Evolutionary conservation across 2,888 invertebrate genomes (phyloP).

Genomic region (Cactoblastis cactorum): DNA sequence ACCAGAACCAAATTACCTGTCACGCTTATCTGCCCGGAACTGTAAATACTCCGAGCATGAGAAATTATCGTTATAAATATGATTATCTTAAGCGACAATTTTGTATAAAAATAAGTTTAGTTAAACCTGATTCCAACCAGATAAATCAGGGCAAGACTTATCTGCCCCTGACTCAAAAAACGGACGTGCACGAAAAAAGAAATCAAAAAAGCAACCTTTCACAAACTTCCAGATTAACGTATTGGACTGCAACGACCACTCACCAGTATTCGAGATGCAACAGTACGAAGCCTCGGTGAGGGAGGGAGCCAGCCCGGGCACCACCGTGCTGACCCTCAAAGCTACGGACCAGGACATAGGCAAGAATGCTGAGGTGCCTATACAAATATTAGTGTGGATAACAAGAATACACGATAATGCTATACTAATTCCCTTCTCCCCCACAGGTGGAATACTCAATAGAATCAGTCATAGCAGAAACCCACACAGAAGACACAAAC

Average conservation of each 20-base stretch:
- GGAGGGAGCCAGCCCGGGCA: slow-evolving; percentile 93
- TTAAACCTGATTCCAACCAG: too few relatives aligned
- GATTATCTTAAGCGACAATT: too few relatives aligned
- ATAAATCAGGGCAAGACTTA: too few relatives aligned
- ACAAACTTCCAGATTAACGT: slow-evolving; percentile 96
- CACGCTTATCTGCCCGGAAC: too few relatives aligned
- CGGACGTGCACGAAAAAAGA: too few relatives aligned
- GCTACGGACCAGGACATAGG: slow-evolving; percentile 96
- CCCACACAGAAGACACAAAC: slow-evolving; percentile 43
- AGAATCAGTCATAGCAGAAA: slow-evolving; percentile 82
- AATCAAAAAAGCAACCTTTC: too few relatives aligned
- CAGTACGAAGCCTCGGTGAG: slow-evolving; percentile 93
- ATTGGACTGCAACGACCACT: slow-evolving; percentile 96
- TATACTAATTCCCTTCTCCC: neutral
- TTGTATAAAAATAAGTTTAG: too few relatives aligned
- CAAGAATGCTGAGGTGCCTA: slow-evolving; percentile 91
- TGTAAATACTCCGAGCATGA: too few relatives aligned
- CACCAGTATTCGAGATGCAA: slow-evolving; percentile 94
- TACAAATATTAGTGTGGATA: too few relatives aligned
- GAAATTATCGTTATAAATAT: too few relatives aligned
- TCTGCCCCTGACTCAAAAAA: too few relatives aligned
- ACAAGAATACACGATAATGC: neutral
- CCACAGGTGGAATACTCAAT: slow-evolving; percentile 89
- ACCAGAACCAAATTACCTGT: too few relatives aligned
- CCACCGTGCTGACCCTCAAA: slow-evolving; percentile 92